Evolutionary conservation across 2,113 vertebrate species (phyloP), one percentile per base, ranked within the genome.

Genomic region (Ictalurus punctatus): DNA sequence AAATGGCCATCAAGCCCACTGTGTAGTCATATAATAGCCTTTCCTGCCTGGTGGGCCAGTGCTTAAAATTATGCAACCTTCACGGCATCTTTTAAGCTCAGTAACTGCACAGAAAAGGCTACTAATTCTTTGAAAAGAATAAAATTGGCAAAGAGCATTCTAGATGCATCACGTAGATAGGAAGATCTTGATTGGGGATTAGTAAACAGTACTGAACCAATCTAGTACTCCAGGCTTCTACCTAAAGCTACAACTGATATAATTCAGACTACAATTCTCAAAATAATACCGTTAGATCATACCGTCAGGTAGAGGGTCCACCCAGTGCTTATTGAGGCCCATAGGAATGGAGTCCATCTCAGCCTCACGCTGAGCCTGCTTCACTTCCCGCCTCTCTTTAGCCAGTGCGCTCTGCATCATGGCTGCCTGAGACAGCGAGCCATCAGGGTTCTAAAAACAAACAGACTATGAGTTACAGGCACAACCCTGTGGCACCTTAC

Each of bases 301-400:
- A 99, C 98, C 97, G 58, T 99, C 98, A 91, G 98, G 98, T 87
- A 99, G 95, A 37, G 98, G 98, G 94, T 99, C 98, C 58, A 99
- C 98, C 98, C 98, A 99, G 94, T 99, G 98, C 69, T 99, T 99
- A 92, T 99, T 99, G 91, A 99, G 97, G 17, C 98, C 98, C 98
- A 98, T 99, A 74, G 98, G 98, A 90, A 99, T 99, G 52, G 98
- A 99, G 94, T 99, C 98, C 98, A 99, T 99, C 94, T 99, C 98
- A 0, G 98, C 98, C 92, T 99, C 98, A 1, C 98, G 96, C 4
- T 98, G 97, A 0, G 98, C 98, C 93, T 99, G 98, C 91, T 99
- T 99, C 88, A 99, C 94, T 87, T 99, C 98, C 52, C 98, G 89
- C 25, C 98, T 94, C 92, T 99, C 98, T 92, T 99, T 99, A 1